Conservation (phyloP, 2,797 vertebrate genomes). For the Telmatherina bonti region DNA sequence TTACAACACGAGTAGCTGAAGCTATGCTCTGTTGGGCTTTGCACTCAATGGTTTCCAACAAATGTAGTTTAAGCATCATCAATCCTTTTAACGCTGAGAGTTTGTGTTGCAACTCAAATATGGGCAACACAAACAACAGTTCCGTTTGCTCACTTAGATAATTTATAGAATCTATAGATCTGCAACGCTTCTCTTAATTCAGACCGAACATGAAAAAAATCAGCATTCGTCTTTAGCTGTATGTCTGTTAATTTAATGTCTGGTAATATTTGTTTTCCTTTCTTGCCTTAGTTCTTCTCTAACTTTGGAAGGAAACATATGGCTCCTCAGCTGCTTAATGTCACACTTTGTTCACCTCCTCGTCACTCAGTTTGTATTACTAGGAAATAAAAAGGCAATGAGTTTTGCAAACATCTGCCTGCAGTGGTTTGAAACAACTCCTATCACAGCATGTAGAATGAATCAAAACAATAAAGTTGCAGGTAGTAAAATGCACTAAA, state of each 20-base stretch:
- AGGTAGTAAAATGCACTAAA: neutral
- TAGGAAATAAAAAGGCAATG: neutral
- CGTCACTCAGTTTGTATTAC: conserved; percentile 1
- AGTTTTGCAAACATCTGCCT: conserved; percentile 10
- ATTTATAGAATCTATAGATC: conserved; percentile 1
- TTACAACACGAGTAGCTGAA: neutral
- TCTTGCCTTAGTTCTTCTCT: neutral
- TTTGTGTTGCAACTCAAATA: neutral
- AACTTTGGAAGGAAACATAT: conserved; percentile 1
- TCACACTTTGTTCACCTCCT: conserved; percentile 2
- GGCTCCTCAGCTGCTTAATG: conserved; percentile 4
- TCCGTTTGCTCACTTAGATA: neutral
- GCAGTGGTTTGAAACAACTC: neutral
- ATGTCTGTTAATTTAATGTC: neutral
- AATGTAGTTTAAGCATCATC: neutral
- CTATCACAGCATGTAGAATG: neutral
- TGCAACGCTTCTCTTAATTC: neutral
- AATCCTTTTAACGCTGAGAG: neutral
- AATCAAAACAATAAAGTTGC: neutral
- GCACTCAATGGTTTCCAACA: neutral
- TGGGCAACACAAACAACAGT: neutral
- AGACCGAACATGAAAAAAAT: neutral
- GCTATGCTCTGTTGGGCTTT: neutral
- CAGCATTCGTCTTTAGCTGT: neutral
- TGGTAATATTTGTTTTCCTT: neutral